Base-by-base conservation (phyloP, 2,113 vertebrate species). In the Xerus inauris region DNA sequence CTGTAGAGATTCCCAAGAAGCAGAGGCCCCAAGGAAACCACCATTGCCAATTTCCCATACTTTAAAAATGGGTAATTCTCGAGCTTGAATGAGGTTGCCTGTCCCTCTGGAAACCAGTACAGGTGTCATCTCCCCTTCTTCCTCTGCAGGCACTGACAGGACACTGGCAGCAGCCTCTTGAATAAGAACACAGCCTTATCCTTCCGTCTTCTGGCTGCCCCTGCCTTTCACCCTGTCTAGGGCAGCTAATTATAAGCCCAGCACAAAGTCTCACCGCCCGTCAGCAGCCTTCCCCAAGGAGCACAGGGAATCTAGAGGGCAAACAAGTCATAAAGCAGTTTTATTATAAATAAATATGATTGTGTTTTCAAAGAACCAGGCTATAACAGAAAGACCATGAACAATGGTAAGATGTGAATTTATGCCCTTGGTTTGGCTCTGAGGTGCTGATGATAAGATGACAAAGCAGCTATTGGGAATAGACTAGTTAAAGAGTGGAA, bases 331-430 rank as follows among this genome's bases (percentile, higher is more conserved):
- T 73, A 90, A 80, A 76, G 94, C 87, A 86, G 30, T 80, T 87
- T 91, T 75, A 94, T 96, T 94, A 95, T 59, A 94, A 95, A 95
- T 95, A 82, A 96, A 92, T 90, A 84, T 47, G 47, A 45, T 45
- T 69, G 65, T 81, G 54, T 77, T 96, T 94, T 71, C 95, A 51
- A 91, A 94, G 89, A 30, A 40, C 17, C 47, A 89, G 72, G 47
- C n/a, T 87, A 51, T 73, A 22, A 47, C 73, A 91, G 82, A 84
- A 67, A 95, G 86, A 91, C 87, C 65, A 16, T 40, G 57, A 89
- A 86, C 65, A 92, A 89, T 65, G 69, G 45, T 24, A n/a, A 77
- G 24, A 82, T 40, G 35, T 40, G 54, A 91, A 77, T 86, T 80
- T 57, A 16, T 0, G 59, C 57, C 96, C 73, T 32, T 1, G 9